These are phyloP conservation scores for Aphyosemion australe DNA, from an alignment of 2,113 vertebrate species.

Conservation along the genomic window DNA sequence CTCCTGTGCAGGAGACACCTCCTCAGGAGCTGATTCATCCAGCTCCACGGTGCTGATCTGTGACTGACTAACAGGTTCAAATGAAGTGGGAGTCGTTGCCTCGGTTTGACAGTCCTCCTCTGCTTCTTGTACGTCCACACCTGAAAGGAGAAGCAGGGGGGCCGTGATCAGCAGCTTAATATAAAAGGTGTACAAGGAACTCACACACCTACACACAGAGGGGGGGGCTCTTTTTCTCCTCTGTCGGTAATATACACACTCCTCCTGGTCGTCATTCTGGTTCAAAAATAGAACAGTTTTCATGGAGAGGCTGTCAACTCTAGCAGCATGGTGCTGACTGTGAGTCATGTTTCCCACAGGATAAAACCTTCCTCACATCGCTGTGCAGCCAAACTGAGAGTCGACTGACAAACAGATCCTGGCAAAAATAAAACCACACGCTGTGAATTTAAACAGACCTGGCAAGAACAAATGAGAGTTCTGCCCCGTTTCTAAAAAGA, in stretches of 20 bases:
- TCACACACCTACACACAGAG: not conserved
- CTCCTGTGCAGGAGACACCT: constrained; percentile 16
- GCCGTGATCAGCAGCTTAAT: constrained; percentile 13
- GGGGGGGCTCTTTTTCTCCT: constrained; percentile 6
- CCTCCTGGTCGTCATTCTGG: constrained; percentile 34
- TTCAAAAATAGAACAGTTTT: constrained; percentile 64
- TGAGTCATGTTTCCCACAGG: constrained; percentile 67
- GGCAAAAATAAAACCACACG: constrained; percentile 13
- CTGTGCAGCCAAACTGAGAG: constrained; percentile 37
- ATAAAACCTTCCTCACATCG: constrained; percentile 42
- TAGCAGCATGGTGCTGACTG: constrained; percentile 52
- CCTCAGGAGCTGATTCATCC: constrained; percentile 59
- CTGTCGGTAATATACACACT: constrained; percentile 32
- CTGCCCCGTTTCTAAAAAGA: constrained; percentile 20
- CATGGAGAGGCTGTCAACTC: constrained; percentile 56
- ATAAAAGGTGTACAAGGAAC: constrained; percentile 7
- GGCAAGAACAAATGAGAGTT: not conserved
- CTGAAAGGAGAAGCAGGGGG: constrained; percentile 50
- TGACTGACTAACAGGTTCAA: constrained; percentile 54
- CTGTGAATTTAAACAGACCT: constrained; percentile 23
- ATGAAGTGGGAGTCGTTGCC: constrained; percentile 57
- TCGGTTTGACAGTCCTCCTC: constrained; percentile 64
- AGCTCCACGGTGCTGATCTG: constrained; percentile 73
- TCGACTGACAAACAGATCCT: constrained; percentile 27
- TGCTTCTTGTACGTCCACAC: constrained; percentile 57